Percentiles rank a stretch among this genome's conserved stretches.
phyloP scores from a whole-genome alignment of 1,140 invertebrate genomes.

The Drosophila pseudoananassae region DNA sequence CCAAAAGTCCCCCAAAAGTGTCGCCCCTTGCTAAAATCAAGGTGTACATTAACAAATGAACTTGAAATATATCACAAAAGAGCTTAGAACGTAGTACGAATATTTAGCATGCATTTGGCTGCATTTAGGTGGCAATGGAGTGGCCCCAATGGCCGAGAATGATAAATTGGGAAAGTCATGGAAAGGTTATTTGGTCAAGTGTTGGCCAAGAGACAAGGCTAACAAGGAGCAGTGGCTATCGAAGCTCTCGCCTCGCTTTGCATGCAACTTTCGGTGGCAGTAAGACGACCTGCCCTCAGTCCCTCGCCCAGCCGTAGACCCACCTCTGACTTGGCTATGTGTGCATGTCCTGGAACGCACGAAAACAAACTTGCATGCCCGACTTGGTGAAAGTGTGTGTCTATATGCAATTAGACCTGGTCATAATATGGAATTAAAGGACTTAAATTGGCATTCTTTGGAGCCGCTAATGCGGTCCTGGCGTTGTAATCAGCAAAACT shows the following conservation, averaged over 20 bases:
- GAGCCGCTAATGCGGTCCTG: slow-evolving; percentile 42
- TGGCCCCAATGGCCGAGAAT: slow-evolving; percentile 27
- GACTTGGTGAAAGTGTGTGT: slow-evolving; percentile 6
- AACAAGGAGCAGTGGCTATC: slow-evolving; percentile 28
- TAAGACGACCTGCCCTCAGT: slow-evolving; percentile 2
- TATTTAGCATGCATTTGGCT: slow-evolving; percentile 43
- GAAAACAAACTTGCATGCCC: slow-evolving; percentile 55
- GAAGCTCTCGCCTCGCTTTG: slow-evolving; percentile 32
- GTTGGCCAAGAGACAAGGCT: slow-evolving; percentile 60
- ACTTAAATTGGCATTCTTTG: slow-evolving; percentile 64
- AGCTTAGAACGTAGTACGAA: not conserved
- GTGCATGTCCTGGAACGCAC: slow-evolving; percentile 62
- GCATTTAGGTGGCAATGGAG: slow-evolving; percentile 25
- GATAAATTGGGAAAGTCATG: slow-evolving; percentile 67
- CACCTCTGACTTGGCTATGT: slow-evolving; percentile 5
- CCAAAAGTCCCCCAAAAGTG: slow-evolving; percentile 33
- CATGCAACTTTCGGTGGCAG: slow-evolving; percentile 50
- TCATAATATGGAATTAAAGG: slow-evolving; percentile 70
- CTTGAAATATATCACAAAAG: slow-evolving; percentile 37
- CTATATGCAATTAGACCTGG: slow-evolving; percentile 58
- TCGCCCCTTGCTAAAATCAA: slow-evolving; percentile 33
- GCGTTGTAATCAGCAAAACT: slow-evolving; percentile 48
- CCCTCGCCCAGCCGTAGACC: slow-evolving; percentile 3
- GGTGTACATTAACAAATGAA: slow-evolving; percentile 60
- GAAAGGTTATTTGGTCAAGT: slow-evolving; percentile 62